Evolutionary conservation across 2,888 invertebrate species (phyloP), one percentile per base, ranked within the genome.

Genomic region (Psococerastis gibbosa): DNA sequence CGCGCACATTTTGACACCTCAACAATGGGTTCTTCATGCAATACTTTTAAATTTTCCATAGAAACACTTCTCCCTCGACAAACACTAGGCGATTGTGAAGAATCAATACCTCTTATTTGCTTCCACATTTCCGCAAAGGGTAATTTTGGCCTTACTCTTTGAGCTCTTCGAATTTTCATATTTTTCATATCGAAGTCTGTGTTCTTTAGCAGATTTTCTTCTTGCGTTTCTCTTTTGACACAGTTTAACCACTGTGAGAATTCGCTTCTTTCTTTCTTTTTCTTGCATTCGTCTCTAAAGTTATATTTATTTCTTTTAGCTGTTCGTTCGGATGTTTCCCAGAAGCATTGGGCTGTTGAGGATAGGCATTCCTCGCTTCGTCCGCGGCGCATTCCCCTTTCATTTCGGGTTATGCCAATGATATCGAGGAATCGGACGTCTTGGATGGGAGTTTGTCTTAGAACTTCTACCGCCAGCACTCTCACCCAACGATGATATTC

Each of bases 401-500:
- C 18, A 59, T 51, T 1, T 59, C 60, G 52, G 5, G 53, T 53
- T 49, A 79, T 78, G 57, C 78, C 78, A 54, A 79, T 60, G 57
- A 78, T 78, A 56, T 78, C 74, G 46, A 79, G 69, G 46, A 61
- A 64, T 2, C 63, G 57, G 35, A 63, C 59, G 49, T 75, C 73
- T 41, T 77, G 75, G 49, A 79, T 61, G 16, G 79, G 79, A 22
- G 79, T 80, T 58, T 80, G 79, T 2, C 78, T 70, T 50, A 80
- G 74, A 49, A 80, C 68, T 58, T 80, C 78, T 49, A 78, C 73
- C 43, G 78, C 79, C 48, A 80, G 69, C 44, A 76, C 74, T 54
- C 75, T 73, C 54, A 78, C 77, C 79, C 79, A 80, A 46, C 74
- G 69, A 60, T 76, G 71, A 60, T 78, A 79, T 53, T 73, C 70